Percentiles rank a stretch among this genome's conserved stretches.
Evolutionary conservation across 2,113 vertebrate species (phyloP).

Genomic region (Tenebrosternarchus preto): DNA sequence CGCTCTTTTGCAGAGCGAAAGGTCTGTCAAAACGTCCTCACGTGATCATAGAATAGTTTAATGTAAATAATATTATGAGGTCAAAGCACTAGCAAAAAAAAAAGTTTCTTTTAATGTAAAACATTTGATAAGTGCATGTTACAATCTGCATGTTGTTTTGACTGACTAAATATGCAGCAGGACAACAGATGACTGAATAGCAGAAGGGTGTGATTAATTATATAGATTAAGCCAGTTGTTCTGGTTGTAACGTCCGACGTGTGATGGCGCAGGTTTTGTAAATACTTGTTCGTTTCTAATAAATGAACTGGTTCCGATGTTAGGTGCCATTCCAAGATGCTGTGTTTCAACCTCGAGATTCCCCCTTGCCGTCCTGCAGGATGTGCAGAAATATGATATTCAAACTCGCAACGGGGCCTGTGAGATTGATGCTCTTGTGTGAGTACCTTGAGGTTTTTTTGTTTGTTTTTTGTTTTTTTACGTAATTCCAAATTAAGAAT

Average conservation of each 20-base stretch:
- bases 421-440: slow-evolving; percentile 45
- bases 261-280: neutral
- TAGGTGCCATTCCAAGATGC: slow-evolving; percentile 39
- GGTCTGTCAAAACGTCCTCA: no score
- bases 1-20: neutral
- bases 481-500: neutral
- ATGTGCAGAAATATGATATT: neutral
- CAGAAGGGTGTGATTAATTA: no score
- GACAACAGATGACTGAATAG: no score
- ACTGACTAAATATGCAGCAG: no score
- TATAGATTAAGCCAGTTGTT: neutral
- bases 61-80: no score
- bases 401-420: slow-evolving; percentile 38
- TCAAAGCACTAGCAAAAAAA: no score
- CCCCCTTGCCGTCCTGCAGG: neutral
- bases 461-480: no score
- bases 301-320: neutral
- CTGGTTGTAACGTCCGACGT: neutral
- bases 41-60: no score
- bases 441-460: no score
- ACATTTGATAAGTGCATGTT: no score
- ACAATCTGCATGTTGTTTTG: no score
- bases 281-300: neutral
- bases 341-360: slow-evolving; percentile 10
- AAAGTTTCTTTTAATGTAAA: no score